Percentiles rank a stretch among this genome's conserved stretches.
phyloP scores from a whole-genome alignment of 2,888 invertebrate species.

The Brenthis hecate region DNA sequence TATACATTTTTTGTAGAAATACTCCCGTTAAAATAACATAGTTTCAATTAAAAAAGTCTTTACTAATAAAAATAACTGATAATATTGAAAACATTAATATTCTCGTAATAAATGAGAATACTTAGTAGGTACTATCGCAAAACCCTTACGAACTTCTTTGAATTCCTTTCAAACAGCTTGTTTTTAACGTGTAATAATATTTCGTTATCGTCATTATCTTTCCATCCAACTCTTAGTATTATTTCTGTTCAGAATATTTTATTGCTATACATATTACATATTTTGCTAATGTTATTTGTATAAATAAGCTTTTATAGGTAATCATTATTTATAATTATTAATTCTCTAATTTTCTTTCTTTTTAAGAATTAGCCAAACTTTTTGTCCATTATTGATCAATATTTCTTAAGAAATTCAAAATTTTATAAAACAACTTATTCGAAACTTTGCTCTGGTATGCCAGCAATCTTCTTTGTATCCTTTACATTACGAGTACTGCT shows the following conservation, averaged over 20 bases:
- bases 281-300: no score
- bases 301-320: no score
- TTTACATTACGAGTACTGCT: constrained; percentile 28
- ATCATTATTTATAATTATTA: no score
- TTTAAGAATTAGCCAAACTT: no score
- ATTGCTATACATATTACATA: no score
- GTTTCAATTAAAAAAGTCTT: no score
- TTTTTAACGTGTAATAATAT: constrained; percentile 4
- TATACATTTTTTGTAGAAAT: no score
- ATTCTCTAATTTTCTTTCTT: no score
- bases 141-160: background rate
- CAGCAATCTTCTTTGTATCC: constrained; percentile 44
- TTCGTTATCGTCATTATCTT: constrained; percentile 15
- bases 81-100: background rate
- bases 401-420: constrained; percentile 1
- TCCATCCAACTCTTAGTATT: constrained; percentile 15
- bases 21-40: no score
- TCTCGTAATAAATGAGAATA: constrained; percentile 8
- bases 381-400: no score
- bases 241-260: constrained; percentile 9
- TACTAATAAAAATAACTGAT: no score
- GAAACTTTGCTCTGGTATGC: constrained; percentile 33
- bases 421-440: constrained; percentile 30
- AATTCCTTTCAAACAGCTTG: background rate
- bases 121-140: constrained; percentile 2